Conservation (phyloP, 2,888 invertebrate genomes). For the Dryadula phaetusa region DNA sequence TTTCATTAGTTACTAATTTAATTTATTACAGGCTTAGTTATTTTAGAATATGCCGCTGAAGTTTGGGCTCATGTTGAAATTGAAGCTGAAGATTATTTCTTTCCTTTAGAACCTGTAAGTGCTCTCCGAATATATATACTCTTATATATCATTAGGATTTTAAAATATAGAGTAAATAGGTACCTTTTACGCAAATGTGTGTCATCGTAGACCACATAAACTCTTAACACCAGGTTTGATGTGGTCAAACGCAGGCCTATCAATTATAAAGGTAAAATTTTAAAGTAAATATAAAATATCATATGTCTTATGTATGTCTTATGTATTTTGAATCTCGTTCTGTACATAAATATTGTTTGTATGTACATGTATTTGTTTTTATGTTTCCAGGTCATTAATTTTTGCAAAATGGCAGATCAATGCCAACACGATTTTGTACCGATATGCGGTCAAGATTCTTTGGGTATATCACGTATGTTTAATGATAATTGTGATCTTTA, state of each 20-base stretch:
- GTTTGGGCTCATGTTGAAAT: conserved; percentile 76
- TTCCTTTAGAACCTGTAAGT: conserved; percentile 74
- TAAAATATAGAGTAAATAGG: no score
- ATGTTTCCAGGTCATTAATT: conserved; percentile 69
- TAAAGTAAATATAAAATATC: no score
- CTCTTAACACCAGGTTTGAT: no score
- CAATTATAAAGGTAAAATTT: no score
- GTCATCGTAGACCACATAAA: no score
- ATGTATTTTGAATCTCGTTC: no score
- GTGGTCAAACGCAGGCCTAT: no score
- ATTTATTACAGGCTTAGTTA: conserved; percentile 62
- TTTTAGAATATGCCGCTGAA: conserved; percentile 61
- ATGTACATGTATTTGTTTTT: neutral
- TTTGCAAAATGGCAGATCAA: conserved; percentile 75
- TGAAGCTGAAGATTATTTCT: conserved; percentile 79
- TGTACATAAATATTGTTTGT: neutral
- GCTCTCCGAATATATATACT: no score
- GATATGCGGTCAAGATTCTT: conserved; percentile 75
- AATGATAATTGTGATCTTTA: conserved; percentile 75
- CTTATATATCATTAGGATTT: no score
- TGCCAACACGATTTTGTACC: conserved; percentile 77
- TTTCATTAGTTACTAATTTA: neutral
- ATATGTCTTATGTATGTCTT: no score
- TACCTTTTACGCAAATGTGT: no score
- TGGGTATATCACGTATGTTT: conserved; percentile 74